These are phyloP conservation scores for Galemys pyrenaicus DNA, from an alignment of 2,113 vertebrate genomes.

Conservation along the genomic window DNA sequence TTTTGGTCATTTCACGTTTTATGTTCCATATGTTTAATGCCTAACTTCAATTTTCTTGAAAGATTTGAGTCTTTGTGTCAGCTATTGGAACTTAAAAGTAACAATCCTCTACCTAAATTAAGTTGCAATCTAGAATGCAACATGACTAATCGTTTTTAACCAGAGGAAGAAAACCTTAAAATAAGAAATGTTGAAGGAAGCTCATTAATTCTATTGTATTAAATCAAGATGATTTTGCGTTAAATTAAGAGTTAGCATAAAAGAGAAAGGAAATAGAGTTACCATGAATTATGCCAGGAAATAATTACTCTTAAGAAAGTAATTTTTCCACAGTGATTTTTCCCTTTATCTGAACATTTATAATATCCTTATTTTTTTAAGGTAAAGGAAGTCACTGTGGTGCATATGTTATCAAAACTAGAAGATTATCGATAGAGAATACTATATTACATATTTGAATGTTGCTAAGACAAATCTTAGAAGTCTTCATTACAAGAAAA, in stretches of 20 bases:
- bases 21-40: slow-evolving; percentile 39
- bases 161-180: background rate
- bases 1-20: slow-evolving; percentile 36
- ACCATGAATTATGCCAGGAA: background rate
- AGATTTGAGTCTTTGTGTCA: slow-evolving; percentile 31
- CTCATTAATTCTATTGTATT: background rate
- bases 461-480: background rate
- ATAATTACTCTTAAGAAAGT: slow-evolving; percentile 24
- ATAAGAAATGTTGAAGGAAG: background rate
- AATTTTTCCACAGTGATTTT: background rate
- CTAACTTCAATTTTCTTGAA: slow-evolving; percentile 19
- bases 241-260: background rate
- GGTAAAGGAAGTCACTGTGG: background rate
- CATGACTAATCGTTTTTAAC: background rate
- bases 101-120: background rate
- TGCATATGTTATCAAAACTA: background rate
- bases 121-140: background rate
- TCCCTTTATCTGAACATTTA: background rate
- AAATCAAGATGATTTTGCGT: slow-evolving; percentile 8
- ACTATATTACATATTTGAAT: background rate
- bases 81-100: slow-evolving; percentile 47
- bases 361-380: background rate
- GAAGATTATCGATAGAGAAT: background rate
- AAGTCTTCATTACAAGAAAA: background rate
- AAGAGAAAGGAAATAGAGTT: slow-evolving; percentile 29